Evolutionary conservation across 2,113 vertebrate species (phyloP), one percentile per base, ranked within the genome.

Genomic region (Egretta garzetta): DNA sequence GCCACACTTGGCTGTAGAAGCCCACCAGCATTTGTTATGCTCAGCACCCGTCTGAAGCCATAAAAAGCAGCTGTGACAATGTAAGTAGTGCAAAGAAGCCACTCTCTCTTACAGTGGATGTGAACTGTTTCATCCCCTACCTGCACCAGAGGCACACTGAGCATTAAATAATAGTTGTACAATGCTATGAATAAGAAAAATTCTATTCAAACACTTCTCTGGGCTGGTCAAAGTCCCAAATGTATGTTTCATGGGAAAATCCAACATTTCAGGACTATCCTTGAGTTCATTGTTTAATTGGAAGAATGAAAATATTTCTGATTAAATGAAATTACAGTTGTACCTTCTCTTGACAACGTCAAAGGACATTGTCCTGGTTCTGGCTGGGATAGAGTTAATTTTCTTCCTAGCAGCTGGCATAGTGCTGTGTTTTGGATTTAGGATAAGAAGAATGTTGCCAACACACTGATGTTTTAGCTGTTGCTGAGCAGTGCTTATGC

Each of bases 111-210:
- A 3, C 60, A 35, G 26, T 6, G 45, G 23, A 45, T 26, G n/a
- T 5, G 17, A 86, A 10, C 41, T 56, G 7, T 47, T 68, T 56
- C 37, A 47, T 63, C 22, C 68, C 73, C 56, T 32, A 81, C 55
- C 47, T 47, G 20, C 1, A 6, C 22, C 68, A 77, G 45, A 66
- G n/a, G 52, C 56, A 24, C 0, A 0, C 24, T 32, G 37, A 32
- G 12, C 1, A 1, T 23, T 32, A 24, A 62, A 43, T 1, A 19
- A 19, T 8, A 28, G 56, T 72, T 87, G 16, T 28, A 35, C 26
- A 77, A 17, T 24, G 22, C 10, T 62, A 6, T 3, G 23, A 71
- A 30, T 0, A 1, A 19, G 53, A 9, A 41, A 66, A 83, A 47
- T 23, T 16, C 50, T 18, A 52, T n/a, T 49, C 63, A 59, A 35